Evolutionary conservation across 2,888 invertebrate genomes (phyloP).

Genomic region (Nemurella pictetii): DNA sequence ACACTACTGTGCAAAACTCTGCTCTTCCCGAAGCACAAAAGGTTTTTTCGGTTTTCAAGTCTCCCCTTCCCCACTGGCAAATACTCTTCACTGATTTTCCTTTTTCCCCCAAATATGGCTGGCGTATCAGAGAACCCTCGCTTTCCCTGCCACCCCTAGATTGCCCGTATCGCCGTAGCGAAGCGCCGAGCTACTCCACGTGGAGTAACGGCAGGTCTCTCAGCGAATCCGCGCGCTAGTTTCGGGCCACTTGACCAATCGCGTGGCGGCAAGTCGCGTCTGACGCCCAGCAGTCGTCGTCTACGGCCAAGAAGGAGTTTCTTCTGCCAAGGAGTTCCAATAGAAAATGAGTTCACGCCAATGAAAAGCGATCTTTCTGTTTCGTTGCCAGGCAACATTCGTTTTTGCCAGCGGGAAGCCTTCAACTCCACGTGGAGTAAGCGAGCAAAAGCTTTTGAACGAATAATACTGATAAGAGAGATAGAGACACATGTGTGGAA

Average conservation of each 20-base stretch:
- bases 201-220: slow-evolving; percentile 42
- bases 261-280: slow-evolving; percentile 7
- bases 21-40: slow-evolving; percentile 39
- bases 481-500: slow-evolving; percentile 27
- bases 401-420: slow-evolving; percentile 32
- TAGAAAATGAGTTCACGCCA: slow-evolving; percentile 41
- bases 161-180: slow-evolving; percentile 42
- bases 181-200: slow-evolving; percentile 42
- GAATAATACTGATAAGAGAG: slow-evolving; percentile 13
- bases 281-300: slow-evolving; percentile 36
- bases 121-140: slow-evolving; percentile 42
- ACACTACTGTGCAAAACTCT: slow-evolving; percentile 37
- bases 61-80: slow-evolving; percentile 42
- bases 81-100: slow-evolving; percentile 48
- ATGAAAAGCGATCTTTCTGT: slow-evolving; percentile 42
- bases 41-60: slow-evolving; percentile 35
- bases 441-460: slow-evolving; percentile 6
- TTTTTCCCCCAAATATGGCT: slow-evolving; percentile 47
- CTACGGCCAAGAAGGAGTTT: slow-evolving; percentile 38
- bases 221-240: slow-evolving; percentile 40
- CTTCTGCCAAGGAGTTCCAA: slow-evolving; percentile 41
- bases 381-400: slow-evolving; percentile 43
- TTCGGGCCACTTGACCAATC: slow-evolving; percentile 42
- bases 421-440: slow-evolving; percentile 44
- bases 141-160: slow-evolving; percentile 32